These are phyloP conservation scores for Pyrgilauda ruficollis DNA, from an alignment of 2,113 vertebrate species.

Conservation along the genomic window DNA sequence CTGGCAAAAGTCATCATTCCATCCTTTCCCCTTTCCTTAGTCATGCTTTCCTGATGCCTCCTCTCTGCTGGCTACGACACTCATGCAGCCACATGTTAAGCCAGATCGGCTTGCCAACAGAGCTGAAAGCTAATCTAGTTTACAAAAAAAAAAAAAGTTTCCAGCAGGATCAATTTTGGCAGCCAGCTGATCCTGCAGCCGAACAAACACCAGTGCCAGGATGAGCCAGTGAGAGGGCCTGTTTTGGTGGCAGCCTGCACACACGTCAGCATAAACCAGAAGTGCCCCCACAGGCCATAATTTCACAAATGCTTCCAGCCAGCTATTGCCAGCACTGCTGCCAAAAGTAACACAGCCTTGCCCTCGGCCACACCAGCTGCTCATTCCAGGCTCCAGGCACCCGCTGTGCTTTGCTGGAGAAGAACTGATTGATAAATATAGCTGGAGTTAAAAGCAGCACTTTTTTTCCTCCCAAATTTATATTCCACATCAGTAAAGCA, in stretches of 20 bases:
- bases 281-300: not conserved
- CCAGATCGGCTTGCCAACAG: not conserved
- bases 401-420: not conserved
- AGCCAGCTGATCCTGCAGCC: not conserved
- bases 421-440: not conserved
- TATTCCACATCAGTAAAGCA: not conserved
- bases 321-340: not conserved
- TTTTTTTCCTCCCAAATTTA: not conserved
- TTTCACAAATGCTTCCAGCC: conserved; percentile 40
- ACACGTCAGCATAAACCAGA: conserved; percentile 34
- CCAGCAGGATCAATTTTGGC: conserved; percentile 15
- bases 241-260: not conserved
- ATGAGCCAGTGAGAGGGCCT: not conserved
- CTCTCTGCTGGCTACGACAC: not conserved
- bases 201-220: not conserved
- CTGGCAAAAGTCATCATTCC: conserved; percentile 5
- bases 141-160: not conserved
- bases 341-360: conserved; percentile 57
- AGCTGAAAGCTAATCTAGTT: conserved; percentile 18
- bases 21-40: conserved; percentile 29
- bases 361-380: conserved; percentile 42
- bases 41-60: conserved; percentile 49
- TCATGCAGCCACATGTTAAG: not conserved
- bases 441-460: not conserved
- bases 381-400: conserved; percentile 6